Percentiles rank a stretch among this genome's conserved stretches.
These are phyloP conservation scores for Urocynchramus pylzowi DNA, from an alignment of 2,113 vertebrate genomes.

Conservation along the genomic window DNA sequence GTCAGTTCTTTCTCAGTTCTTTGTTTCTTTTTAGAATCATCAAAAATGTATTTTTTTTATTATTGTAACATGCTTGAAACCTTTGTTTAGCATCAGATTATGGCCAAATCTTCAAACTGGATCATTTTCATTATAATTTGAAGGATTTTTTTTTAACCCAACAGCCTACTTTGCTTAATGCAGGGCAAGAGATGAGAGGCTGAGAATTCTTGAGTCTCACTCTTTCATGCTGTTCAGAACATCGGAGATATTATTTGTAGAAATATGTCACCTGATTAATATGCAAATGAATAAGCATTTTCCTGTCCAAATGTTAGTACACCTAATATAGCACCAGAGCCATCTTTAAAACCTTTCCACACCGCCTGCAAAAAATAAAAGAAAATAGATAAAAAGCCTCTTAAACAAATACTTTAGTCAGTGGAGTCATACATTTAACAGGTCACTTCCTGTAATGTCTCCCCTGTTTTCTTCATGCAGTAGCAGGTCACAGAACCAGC, in stretches of 20 bases:
- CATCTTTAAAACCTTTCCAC: neutral
- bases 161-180: neutral
- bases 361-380: neutral
- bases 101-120: neutral
- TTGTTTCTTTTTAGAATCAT: neutral
- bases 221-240: neutral
- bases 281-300: neutral
- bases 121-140: neutral
- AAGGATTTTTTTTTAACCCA: neutral
- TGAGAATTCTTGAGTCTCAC: neutral
- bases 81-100: neutral
- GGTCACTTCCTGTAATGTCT: neutral
- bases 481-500: neutral
- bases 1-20: neutral
- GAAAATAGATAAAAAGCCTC: neutral
- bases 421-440: neutral
- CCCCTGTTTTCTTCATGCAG: neutral
- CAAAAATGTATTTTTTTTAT: neutral
- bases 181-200: neutral
- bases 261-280: neutral
- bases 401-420: neutral
- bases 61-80: neutral
- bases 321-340: neutral
- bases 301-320: neutral
- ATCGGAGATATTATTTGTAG: neutral